These are phyloP conservation scores for Zeus faber DNA, from an alignment of 2,113 vertebrate genomes.

Conservation along the genomic window DNA sequence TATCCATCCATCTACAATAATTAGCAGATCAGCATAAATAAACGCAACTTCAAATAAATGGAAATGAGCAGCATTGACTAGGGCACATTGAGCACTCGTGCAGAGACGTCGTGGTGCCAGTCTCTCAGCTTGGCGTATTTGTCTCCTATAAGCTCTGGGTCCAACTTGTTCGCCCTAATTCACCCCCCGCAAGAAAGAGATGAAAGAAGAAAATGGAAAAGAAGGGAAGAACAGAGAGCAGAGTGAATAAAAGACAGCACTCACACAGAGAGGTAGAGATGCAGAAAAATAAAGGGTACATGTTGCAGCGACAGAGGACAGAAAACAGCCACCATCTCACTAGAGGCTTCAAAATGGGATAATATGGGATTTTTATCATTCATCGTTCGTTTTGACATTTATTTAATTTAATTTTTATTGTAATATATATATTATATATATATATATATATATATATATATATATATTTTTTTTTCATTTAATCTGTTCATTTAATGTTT, in stretches of 20 bases:
- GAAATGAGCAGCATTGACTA: slow-evolving; percentile 53
- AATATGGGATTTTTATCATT: too few relatives aligned
- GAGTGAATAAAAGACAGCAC: slow-evolving; percentile 7
- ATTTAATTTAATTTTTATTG: too few relatives aligned
- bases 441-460: too few relatives aligned
- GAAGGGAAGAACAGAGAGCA: background rate
- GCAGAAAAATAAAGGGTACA: slow-evolving; percentile 12
- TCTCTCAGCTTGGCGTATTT: slow-evolving; percentile 96
- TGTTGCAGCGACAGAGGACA: background rate
- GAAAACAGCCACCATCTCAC: background rate
- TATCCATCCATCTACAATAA: slow-evolving; percentile 14
- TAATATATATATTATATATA: too few relatives aligned
- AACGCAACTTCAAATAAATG: background rate
- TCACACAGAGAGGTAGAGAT: slow-evolving; percentile 10
- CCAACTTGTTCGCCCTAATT: slow-evolving; percentile 79
- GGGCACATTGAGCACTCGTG: slow-evolving; percentile 90
- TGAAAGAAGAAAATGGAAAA: slow-evolving; percentile 2
- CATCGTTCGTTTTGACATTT: too few relatives aligned
- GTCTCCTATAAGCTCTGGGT: slow-evolving; percentile 86
- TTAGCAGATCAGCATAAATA: slow-evolving; percentile 32
- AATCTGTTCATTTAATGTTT: too few relatives aligned
- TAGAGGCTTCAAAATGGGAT: background rate
- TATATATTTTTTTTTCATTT: too few relatives aligned
- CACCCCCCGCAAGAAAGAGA: slow-evolving; percentile 69
- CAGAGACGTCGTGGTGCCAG: slow-evolving; percentile 95